Percentiles rank a stretch among this genome's conserved stretches.
phyloP scores from a whole-genome alignment of 2,797 vertebrate species.

The Pteronotus mesoamericanus region DNA sequence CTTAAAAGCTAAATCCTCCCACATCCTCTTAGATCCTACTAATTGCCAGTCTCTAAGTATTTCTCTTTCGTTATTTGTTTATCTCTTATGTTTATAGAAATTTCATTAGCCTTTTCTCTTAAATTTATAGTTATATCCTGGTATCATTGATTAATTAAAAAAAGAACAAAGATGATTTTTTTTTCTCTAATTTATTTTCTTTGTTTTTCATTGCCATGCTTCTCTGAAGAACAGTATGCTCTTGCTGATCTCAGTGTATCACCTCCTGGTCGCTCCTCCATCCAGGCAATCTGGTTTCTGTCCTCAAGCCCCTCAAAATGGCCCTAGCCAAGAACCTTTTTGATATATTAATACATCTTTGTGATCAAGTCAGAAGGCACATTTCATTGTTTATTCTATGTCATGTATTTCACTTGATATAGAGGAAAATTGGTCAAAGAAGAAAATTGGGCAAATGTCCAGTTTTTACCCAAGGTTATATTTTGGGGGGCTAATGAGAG shows the following conservation, averaged over 20 bases:
- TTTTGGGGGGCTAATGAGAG: not conserved
- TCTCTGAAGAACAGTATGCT: not conserved
- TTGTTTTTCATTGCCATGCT: not conserved
- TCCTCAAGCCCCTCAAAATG: fast-evolving
- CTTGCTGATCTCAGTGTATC: not conserved
- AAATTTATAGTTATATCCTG: not conserved
- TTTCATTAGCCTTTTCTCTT: not conserved
- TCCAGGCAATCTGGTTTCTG: not conserved
- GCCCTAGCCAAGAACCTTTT: not conserved
- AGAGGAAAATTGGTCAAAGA: not conserved
- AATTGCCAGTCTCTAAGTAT: not conserved
- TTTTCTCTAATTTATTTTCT: not conserved
- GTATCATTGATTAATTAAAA: not conserved
- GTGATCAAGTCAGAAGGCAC: not conserved
- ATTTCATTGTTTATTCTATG: not conserved
- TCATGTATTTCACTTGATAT: not conserved
- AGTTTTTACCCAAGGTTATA: not conserved
- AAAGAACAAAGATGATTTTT: not conserved
- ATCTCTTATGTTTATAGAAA: not conserved
- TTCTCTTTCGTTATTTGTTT: not conserved
- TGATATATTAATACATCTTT: not conserved
- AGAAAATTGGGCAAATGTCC: not conserved
- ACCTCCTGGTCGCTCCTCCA: fast-evolving
- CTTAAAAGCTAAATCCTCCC: not conserved
- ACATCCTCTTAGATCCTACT: not conserved